A percentile compares a stretch with the other conserved stretches of the same genome.
phyloP scores from a whole-genome alignment of 2,113 vertebrate species.

The Lepisosteus osseus region DNA sequence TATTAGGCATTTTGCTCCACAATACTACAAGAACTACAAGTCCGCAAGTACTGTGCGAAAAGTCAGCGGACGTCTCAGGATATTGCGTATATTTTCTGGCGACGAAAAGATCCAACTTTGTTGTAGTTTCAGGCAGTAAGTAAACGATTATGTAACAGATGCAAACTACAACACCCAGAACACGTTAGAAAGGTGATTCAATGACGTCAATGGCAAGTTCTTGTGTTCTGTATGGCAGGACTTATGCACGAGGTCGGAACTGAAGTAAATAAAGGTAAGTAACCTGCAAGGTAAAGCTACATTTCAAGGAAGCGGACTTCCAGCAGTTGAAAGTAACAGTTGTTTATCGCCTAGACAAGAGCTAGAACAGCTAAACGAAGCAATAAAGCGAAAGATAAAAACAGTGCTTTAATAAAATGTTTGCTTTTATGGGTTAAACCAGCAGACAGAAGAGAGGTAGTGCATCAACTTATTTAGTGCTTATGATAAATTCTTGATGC shows the following conservation, averaged over 20 bases:
- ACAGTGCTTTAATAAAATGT: no score
- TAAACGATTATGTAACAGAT: slow-evolving; percentile 9
- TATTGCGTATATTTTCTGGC: slow-evolving; percentile 23
- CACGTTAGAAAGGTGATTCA: not conserved
- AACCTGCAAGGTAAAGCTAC: not conserved
- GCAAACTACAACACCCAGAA: slow-evolving; percentile 39
- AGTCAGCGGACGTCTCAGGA: not conserved
- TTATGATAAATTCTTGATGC: no score
- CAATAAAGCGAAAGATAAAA: no score
- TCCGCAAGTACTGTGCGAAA: not conserved
- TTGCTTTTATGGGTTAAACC: no score
- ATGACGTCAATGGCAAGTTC: slow-evolving; percentile 29
- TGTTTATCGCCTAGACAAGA: no score
- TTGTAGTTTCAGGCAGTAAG: no score
- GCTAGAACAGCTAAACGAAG: no score
- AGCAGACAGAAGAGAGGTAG: no score
- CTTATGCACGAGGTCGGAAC: slow-evolving; percentile 16
- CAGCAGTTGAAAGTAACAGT: no score
- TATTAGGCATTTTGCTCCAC: no score
- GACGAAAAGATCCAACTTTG: slow-evolving; percentile 28
- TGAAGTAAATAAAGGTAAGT: not conserved
- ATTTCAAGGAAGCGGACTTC: not conserved
- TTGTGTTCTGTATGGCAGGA: slow-evolving; percentile 2
- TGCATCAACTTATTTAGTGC: no score
- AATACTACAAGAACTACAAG: no score